Base-by-base conservation (phyloP, 1,140 invertebrate species). In the Limonius californicus region DNA sequence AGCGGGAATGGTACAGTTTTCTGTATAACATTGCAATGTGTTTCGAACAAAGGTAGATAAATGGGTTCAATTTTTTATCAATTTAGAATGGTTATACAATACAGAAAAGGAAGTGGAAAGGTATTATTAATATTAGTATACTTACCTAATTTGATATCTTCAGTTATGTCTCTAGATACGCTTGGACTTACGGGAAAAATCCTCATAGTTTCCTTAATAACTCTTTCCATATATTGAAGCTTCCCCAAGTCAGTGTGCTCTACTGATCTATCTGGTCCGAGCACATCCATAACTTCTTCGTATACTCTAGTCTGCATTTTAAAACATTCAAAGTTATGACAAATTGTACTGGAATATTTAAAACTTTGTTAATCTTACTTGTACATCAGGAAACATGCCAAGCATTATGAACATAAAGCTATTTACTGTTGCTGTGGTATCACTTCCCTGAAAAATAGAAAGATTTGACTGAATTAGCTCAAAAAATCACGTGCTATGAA, bases 191-290 rank as follows among this genome's bases (percentile, higher is more conserved):
- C 78, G 1, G 87, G 86, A 67, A 81, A 87, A 12, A 87, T 54
- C 54, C 85, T 69, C 23, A 88, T 68, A 0, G 83, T 81, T 77
- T 89, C 88, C 63, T 85, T 84, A 16, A 89, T 80, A 3, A 83
- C 81, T 16, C 80, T 77, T 66, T 89, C 87, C 53, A 86, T 70
- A 71, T 87, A 89, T 54, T 77, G 76, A 74, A 89, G 76, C 14
- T 78, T 73, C 9, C 74, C 63, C 7, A 89, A 65, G 67, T 87
- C 85, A 15, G 86, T 82, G 15, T 70, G 59, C n/a, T 71, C 77
- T 1, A 79, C 59, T 1, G 67, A 56, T 16, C 66, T 65, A 43
- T 77, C 68, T 16, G 73, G 71, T 32, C 77, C 78, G 57, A 82
- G 77, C 42, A 84, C 74, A 18, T 66, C 63, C 54, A 79, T 74